Conservation (phyloP, 2,797 vertebrate genomes). For the Okamejei kenojei region DNA sequence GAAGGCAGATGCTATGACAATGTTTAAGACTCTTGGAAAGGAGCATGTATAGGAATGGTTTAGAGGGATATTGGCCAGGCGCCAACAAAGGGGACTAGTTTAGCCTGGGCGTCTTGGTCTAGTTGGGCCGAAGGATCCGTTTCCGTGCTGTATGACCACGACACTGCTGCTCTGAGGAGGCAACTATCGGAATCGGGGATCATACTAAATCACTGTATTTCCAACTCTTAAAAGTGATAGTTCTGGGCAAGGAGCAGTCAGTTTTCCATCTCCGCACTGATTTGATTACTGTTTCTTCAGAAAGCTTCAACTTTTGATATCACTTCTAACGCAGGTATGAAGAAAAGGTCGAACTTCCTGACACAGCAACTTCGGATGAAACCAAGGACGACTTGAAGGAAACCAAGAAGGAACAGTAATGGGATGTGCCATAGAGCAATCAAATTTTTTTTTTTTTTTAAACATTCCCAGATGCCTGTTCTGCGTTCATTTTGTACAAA, state of each 20-base stretch:
- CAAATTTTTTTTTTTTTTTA: too few species aligned
- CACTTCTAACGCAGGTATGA: neutral
- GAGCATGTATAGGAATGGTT: too few species aligned
- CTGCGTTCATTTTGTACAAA: constrained; percentile 22
- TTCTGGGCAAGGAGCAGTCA: neutral
- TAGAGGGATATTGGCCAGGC: too few species aligned
- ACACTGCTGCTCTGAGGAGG: neutral
- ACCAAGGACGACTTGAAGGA: constrained; percentile 6
- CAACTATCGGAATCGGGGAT: neutral
- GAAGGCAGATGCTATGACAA: too few species aligned
- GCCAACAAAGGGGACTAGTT: too few species aligned
- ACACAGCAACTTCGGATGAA: constrained; percentile 2
- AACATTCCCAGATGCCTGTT: constrained; percentile 2
- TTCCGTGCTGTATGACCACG: too few species aligned
- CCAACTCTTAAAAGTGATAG: neutral
- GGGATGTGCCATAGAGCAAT: neutral
- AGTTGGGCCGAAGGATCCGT: too few species aligned
- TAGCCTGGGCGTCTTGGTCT: too few species aligned
- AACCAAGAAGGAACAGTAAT: constrained; percentile 33
- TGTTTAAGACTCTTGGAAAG: too few species aligned
- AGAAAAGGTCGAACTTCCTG: neutral
- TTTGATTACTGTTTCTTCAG: neutral
- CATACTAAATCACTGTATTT: neutral
- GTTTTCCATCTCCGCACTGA: neutral
- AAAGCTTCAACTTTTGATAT: neutral